Evolutionary conservation across 2,113 vertebrate species (phyloP).

Genomic region (Crotalus tigris): DNA sequence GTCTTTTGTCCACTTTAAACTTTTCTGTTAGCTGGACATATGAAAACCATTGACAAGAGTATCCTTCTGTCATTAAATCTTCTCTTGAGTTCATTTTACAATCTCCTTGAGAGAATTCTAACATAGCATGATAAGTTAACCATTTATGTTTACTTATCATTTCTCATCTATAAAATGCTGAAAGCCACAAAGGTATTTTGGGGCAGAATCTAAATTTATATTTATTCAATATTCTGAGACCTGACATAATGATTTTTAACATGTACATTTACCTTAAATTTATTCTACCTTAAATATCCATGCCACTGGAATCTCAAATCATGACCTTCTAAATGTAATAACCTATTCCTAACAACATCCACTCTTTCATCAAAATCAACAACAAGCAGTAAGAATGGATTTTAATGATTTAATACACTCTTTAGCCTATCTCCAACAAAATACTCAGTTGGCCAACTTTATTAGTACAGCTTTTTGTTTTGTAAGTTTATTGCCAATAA

Average conservation of each 20-base stretch:
- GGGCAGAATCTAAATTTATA: not conserved
- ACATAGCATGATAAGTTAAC: not conserved
- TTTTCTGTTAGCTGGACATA: not conserved
- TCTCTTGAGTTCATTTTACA: not conserved
- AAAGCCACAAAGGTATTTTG: not conserved
- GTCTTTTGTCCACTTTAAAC: not conserved
- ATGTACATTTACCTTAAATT: not conserved
- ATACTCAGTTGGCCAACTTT: not conserved
- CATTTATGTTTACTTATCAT: not conserved
- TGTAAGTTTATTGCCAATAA: not conserved
- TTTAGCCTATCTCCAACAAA: not conserved
- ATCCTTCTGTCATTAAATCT: not conserved
- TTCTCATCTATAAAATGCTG: not conserved
- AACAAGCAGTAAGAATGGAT: not conserved
- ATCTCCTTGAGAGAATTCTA: not conserved
- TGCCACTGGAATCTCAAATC: not conserved
- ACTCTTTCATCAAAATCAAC: not conserved
- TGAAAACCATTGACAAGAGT: not conserved
- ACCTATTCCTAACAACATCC: not conserved
- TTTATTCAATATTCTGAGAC: not conserved
- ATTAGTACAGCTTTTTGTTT: not conserved
- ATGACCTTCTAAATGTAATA: not conserved
- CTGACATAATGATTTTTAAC: not conserved
- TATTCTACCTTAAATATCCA: not conserved
- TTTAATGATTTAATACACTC: not conserved